Evolutionary conservation across 2,113 vertebrate genomes (phyloP), one percentile per base, ranked within the genome.

Genomic region (Anarrhichthys ocellatus): DNA sequence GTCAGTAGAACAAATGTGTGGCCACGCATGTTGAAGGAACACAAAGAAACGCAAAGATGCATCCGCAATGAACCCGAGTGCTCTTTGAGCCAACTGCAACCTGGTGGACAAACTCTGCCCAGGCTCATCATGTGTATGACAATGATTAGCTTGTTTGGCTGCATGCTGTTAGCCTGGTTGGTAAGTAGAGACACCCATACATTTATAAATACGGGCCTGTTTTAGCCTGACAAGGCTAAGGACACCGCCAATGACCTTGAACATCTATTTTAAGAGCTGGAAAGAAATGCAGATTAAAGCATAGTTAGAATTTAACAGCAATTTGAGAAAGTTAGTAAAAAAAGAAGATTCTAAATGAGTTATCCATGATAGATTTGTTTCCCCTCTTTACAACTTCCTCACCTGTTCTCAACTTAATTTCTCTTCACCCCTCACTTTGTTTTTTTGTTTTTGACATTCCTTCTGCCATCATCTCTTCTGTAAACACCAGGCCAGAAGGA

Each of bases 91-190:
- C 73, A 78, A 66, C 29, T 70, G 50, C 46, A 67, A 84, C 80
- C 65, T 44, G 90, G 78, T 92, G 86, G 85, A 88, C 65, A 81
- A 58, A 82, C 74, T 66, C 83, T 54, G 74, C 69, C 72, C 56
- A 68, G 59, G 17, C 67, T 87, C 82, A 80, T 73, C 89, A 94
- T 94, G 94, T 95, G 95, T 86, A 86, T 95, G 89, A 94, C 92
- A 56, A 46, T 93, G 92, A 87, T 94, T 87, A 94, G 95, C 88
- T 85, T 94, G 85, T 90, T 92, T 80, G 92, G 88, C 71, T 95
- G 94, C 36, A 75, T 93, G 84, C 85, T 94, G 80, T 73, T 94
- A 73, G 82, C 92, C 48, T 94, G 93, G 90, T 76, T 95, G 94
- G 94, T 95, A 89, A 95, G 94, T 93, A 69, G 34, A 74, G 46